Evolutionary conservation across 2,113 vertebrate species (phyloP), one percentile per base, ranked within the genome.

Genomic region (Aegotheles bennettii): DNA sequence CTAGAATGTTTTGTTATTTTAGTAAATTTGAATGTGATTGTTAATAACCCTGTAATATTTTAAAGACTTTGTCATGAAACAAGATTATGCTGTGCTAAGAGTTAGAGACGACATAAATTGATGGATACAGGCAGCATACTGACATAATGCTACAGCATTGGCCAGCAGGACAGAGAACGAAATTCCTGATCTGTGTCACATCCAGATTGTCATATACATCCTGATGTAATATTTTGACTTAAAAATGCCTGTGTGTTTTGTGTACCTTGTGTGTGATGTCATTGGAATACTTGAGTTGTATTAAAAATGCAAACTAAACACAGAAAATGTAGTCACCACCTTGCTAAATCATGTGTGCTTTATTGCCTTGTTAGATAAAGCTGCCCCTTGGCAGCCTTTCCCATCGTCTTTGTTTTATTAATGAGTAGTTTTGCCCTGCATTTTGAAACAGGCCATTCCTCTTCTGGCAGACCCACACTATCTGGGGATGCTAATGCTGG

Each of bases 361-460:
- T 89, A 95, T 87, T 94, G 89, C 67, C 95, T 94, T 82, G 42
- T 96, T 96, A 94, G 91, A 93, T 85, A 89, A 97, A 95, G 25
- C 77, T 97, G 94, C 95, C 93, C 93, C 89, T 96, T 96, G 95
- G 94, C 95, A 96, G 93, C 87, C 61, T 95, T 93, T 93, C 65
- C 65, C 63, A 69, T 89, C 65, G 57, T 95, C 74, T 93, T 96
- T 97, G 91, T 96, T 95, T 95, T 96, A 95, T 96, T 96, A 96
- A 96, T 97, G 91, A 95, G 91, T 76, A 95, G 84, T 91, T 97
- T 94, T 87, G 84, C 84, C 78, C 89, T 97, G 89, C 76, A 75
- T 94, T 90, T 97, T 92, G 84, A 87, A 96, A 78, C 60, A 84
- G 81, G 93, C 87, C 65, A 33, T 89, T 94, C 86, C 86, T 92